Evolutionary conservation across 2,797 vertebrate species (phyloP), one percentile per base, ranked within the genome.

Genomic region (Microctenopoma steveboyesi): DNA sequence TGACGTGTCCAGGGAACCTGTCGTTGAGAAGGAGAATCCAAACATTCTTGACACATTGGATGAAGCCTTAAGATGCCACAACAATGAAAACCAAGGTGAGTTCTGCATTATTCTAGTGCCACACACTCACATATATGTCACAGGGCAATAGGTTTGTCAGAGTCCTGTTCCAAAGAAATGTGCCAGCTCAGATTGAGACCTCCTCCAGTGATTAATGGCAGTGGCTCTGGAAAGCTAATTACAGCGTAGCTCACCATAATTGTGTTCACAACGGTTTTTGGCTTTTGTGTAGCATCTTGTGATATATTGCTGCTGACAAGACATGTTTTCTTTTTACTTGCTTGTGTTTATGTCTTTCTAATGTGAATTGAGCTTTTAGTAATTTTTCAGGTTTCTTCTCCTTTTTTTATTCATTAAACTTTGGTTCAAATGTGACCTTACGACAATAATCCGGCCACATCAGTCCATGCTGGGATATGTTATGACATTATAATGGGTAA

Each of bases 81-180:
- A 27, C 46, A 30, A 48, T 7, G 35, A 46, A n/a, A 27, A 13
- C 35, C 81, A 66, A 86, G 90, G 90, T 92, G 74, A 65, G 9
- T 60, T 71, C 43, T 46, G 57, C 43, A 85, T 78, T 83, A 69
- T 78, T 81, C 66, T 54, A 35, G 46, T 48, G 52, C 11, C 15
- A 35, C 60, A 73, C 64, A 54, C 59, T 67, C 55, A 16, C 78
- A 82, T 87, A 82, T 87, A 60, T 55, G 84, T 87, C 86, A 82
- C 63, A 40, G 25, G 56, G 52, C 66, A 76, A 64, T 79, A 55
- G 60, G 64, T 78, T 79, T 83, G 64, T 86, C 83, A 85, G 59
- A 74, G 74, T 78, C 75, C 75, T 51, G 70, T 76, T 83, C 54
- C 25, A 62, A 83, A 75, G 68, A 86, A 79, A 86, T 78, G 51